phyloP scores from a whole-genome alignment of 2,797 vertebrate genomes.

The Alcedo quadribrachys region DNA sequence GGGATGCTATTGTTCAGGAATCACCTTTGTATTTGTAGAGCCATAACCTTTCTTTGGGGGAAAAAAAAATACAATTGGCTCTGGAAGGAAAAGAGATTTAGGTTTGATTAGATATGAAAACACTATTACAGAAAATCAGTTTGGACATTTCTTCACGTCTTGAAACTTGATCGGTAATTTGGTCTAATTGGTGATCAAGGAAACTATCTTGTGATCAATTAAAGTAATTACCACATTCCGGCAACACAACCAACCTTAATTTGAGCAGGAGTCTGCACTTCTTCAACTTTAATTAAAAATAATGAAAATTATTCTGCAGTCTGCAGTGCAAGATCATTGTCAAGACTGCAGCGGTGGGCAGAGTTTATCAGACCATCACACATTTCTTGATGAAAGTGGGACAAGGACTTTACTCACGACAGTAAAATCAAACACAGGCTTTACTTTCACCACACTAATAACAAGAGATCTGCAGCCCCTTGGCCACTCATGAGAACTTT shows the following conservation, averaged over 20 bases:
- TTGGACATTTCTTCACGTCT: constrained; percentile 86
- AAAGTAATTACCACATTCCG: constrained; percentile 99
- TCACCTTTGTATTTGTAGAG: constrained; percentile 80
- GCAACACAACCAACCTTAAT: constrained; percentile 97
- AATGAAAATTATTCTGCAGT: constrained; percentile 91
- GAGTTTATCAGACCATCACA: constrained; percentile 70
- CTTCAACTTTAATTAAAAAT: constrained; percentile 93
- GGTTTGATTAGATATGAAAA: constrained; percentile 85
- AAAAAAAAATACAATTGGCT: constrained; percentile 74
- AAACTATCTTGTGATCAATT: constrained; percentile 98
- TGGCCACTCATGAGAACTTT: neutral
- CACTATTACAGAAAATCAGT: constrained; percentile 85
- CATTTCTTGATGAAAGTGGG: constrained; percentile 32
- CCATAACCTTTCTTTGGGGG: constrained; percentile 77
- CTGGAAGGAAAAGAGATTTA: constrained; percentile 83
- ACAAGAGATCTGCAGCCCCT: neutral
- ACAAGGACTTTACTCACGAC: constrained; percentile 5
- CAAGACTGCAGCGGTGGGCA: constrained; percentile 72
- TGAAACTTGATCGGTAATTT: constrained; percentile 94
- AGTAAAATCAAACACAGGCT: neutral
- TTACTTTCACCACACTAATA: neutral
- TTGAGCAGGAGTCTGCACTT: constrained; percentile 89
- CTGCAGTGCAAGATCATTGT: constrained; percentile 83
- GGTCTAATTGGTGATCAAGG: constrained; percentile 97
- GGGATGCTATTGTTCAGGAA: constrained; percentile 91